Evolutionary conservation across 2,888 invertebrate genomes (phyloP), one percentile per base, ranked within the genome.

Genomic region (Pseudolycoriella hygida): DNA sequence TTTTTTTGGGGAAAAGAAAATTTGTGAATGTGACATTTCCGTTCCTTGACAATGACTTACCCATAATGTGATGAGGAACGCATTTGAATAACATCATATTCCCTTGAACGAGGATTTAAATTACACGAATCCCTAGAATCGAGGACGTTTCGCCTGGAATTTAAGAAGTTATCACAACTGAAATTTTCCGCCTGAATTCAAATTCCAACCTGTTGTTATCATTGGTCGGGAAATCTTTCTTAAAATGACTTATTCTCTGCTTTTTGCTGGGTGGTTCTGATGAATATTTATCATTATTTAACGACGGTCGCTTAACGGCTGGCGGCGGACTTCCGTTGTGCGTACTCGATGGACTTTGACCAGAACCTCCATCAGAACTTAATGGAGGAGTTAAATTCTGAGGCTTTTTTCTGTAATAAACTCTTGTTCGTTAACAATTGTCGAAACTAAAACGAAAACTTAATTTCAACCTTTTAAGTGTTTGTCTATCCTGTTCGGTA

Each of bases 301-400:
- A 57, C 53, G 60, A 60, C 53, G 56, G 76, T 60, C 76, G 69
- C 57, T 74, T 75, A 67, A 71, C 62, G 47, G 68, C 60, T 8
- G 71, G 69, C 10, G 82, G 82, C 50, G 84, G 84, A 48, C 83
- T 84, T 49, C 77, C 79, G 20, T 77, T 77, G 55, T 76, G 78
- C 46, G 76, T 77, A 54, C 77, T 77, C 46, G 76, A 77, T 3
- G 88, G 80, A 49, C 87, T 86, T 57, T 84, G 84, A 39, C 86
- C 83, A 54, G 78, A 79, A 52, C 79, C 75, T 48, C 76, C 76
- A 59, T 88, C 88, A 56, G 85, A 86, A 60, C 85, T 84, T 52
- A 85, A 77, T 34, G 89, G 88, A 49, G 89, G 88, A 49, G 88
- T 89, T 57, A 89, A 71, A 67, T 88, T 89, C 70, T 87, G 85